These are phyloP conservation scores for Microdon myrmicae DNA, from an alignment of 2,888 invertebrate genomes.

Conservation along the genomic window DNA sequence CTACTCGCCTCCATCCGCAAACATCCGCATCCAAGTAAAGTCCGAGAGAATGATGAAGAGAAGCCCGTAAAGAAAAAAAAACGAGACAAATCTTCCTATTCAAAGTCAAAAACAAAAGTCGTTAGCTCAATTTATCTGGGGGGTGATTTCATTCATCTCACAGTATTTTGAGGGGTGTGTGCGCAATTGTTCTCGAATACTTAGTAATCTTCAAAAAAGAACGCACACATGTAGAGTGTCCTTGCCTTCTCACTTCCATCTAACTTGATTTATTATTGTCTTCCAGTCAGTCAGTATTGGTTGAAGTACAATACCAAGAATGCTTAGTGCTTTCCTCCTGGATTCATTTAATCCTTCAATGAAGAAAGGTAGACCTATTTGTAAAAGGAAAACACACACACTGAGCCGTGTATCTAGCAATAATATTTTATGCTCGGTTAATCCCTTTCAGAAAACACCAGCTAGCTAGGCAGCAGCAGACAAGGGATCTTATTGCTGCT, in stretches of 20 bases:
- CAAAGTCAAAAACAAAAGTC: constrained; percentile 52
- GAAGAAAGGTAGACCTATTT: constrained; percentile 51
- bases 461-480: constrained; percentile 33
- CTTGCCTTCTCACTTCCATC: constrained; percentile 26
- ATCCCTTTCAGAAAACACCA: constrained; percentile 56
- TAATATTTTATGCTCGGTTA: constrained; percentile 65
- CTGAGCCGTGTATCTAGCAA: constrained; percentile 54
- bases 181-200: constrained; percentile 38
- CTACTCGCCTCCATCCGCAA: too few species aligned
- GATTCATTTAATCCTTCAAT: constrained; percentile 48
- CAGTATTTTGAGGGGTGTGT: constrained; percentile 30
- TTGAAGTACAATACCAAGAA: constrained; percentile 40
- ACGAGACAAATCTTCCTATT: constrained; percentile 48
- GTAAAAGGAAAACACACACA: constrained; percentile 41
- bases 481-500: constrained; percentile 49
- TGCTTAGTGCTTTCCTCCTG: constrained; percentile 41
- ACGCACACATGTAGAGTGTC: constrained; percentile 21
- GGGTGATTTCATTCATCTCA: constrained; percentile 47
- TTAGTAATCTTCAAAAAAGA: constrained; percentile 50
- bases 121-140: constrained; percentile 50
- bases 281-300: constrained; percentile 35
- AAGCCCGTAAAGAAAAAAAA: constrained; percentile 7
- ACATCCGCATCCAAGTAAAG: too few species aligned
- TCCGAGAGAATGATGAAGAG: constrained; percentile 27
- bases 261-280: constrained; percentile 52